Evolutionary conservation across 2,797 vertebrate species (phyloP).

Genomic region (Xyrichtys novacula): DNA sequence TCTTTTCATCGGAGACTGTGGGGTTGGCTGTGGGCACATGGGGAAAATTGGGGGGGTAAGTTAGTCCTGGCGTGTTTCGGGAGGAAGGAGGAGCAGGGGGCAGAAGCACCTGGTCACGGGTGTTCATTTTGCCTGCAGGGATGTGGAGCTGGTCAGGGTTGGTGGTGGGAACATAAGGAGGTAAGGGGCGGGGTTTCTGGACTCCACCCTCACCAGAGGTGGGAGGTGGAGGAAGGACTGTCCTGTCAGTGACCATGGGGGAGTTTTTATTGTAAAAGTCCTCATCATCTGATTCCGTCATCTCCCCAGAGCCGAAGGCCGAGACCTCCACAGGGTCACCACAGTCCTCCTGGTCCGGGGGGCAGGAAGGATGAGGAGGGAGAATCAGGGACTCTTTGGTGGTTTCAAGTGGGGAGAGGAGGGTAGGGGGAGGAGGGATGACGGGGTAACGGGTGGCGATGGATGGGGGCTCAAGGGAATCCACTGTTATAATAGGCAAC

Average conservation of each 20-base stretch:
- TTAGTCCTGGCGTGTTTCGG: conserved; percentile 89
- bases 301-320: conserved; percentile 95
- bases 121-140: conserved; percentile 97
- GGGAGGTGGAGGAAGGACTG: conserved; percentile 89
- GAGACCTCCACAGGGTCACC: conserved; percentile 94
- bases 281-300: conserved; percentile 95
- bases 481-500: conserved; percentile 97
- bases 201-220: conserved; percentile 82
- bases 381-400: conserved; percentile 94
- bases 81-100: conserved; percentile 87
- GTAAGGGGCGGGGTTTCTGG: conserved; percentile 84
- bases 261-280: conserved; percentile 95
- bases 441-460: conserved; percentile 94
- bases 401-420: conserved; percentile 91
- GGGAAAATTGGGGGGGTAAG: conserved; percentile 92
- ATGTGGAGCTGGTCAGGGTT: conserved; percentile 88
- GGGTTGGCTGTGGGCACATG: conserved; percentile 96
- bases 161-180: conserved; percentile 85
- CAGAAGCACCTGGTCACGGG: conserved; percentile 91
- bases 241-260: conserved; percentile 94
- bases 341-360: conserved; percentile 94
- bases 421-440: conserved; percentile 93
- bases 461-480: conserved; percentile 95
- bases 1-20: conserved; percentile 90
- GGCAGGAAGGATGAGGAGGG: conserved; percentile 88